Evolutionary conservation across 2,113 vertebrate species (phyloP).

Genomic region (Prinia subflava): DNA sequence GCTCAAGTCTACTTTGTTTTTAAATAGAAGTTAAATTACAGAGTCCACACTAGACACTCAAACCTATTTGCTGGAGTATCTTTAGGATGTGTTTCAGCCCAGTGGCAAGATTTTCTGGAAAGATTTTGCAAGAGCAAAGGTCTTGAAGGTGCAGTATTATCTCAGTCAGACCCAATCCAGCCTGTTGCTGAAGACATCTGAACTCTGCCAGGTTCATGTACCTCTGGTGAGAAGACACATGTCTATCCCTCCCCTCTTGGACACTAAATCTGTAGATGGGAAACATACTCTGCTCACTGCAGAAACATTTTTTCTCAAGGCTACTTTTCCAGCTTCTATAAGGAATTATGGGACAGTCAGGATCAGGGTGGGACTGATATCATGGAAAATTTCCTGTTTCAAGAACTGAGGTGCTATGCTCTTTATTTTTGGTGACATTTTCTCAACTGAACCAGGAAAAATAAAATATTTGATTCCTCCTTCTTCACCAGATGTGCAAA

Average conservation of each 20-base stretch:
- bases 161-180: neutral
- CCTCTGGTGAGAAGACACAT: neutral
- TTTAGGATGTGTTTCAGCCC: neutral
- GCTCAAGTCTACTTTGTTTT: neutral
- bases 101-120: neutral
- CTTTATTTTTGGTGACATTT: neutral
- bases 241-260: neutral
- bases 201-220: neutral
- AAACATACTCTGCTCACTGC: neutral
- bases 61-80: neutral
- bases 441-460: conserved; percentile 9
- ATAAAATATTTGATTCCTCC: conserved; percentile 2
- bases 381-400: neutral
- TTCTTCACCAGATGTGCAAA: conserved; percentile 35
- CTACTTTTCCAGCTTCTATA: neutral
- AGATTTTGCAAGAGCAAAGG: neutral
- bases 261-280: neutral
- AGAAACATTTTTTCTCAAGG: neutral
- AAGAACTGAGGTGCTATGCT: neutral
- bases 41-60: neutral
- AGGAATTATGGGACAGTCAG: neutral
- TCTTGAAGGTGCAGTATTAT: neutral
- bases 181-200: neutral
- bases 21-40: conserved; percentile 37
- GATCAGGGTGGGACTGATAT: neutral